Evolutionary conservation across 2,888 invertebrate species (phyloP).

Genomic region (Cheilosia variabilis): DNA sequence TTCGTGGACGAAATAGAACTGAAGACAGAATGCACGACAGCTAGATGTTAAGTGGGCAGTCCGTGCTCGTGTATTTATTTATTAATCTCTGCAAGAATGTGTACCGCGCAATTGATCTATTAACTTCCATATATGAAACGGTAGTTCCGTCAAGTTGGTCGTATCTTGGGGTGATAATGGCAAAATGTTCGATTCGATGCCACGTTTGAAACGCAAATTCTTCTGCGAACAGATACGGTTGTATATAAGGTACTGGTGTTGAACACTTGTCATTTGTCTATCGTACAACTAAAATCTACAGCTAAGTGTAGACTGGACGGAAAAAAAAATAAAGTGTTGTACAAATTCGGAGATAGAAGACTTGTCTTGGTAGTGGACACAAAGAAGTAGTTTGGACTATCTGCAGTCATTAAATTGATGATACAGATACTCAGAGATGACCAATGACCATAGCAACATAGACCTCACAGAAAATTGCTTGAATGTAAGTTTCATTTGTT

Average conservation of each 20-base stretch:
- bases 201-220: conserved; percentile 35
- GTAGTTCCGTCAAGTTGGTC: conserved; percentile 16
- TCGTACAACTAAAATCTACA: no score
- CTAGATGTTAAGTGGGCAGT: conserved; percentile 33
- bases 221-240: neutral
- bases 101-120: conserved; percentile 8
- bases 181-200: neutral
- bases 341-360: no score
- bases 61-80: neutral
- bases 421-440: neutral
- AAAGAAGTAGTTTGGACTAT: neutral
- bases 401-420: neutral
- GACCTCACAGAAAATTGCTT: no score
- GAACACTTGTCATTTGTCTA: no score
- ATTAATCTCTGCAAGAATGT: conserved; percentile 38
- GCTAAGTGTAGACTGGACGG: no score
- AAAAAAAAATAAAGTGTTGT: no score
- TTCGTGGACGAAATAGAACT: conserved; percentile 42
- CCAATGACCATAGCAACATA: neutral
- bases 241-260: no score
- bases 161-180: conserved; percentile 51
- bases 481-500: no score
- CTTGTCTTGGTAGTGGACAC: neutral
- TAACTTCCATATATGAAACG: conserved; percentile 11
- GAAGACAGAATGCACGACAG: conserved; percentile 37